phyloP scores from a whole-genome alignment of 2,888 invertebrate species.

The Malthinus flaveolus region DNA sequence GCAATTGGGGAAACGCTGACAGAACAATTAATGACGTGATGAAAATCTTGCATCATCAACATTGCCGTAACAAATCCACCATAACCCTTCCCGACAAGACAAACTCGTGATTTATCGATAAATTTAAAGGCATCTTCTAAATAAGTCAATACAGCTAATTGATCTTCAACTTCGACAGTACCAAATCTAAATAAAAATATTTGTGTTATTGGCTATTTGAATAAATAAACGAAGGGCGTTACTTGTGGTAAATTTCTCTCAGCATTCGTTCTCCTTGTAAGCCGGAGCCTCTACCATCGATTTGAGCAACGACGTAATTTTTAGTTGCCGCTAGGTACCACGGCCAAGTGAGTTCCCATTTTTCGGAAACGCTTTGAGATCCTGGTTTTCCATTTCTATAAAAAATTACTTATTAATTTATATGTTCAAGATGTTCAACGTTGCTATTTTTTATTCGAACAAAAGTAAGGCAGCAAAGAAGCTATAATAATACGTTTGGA shows the following conservation, averaged over 20 bases:
- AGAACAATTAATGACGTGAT: conserved; percentile 80
- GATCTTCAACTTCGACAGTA: conserved; percentile 66
- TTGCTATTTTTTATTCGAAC: not conserved
- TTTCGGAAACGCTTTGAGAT: conserved; percentile 80
- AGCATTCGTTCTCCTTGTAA: conserved; percentile 77
- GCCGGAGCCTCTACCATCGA: conserved; percentile 88
- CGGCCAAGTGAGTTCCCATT: conserved; percentile 80
- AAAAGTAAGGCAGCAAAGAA: conserved; percentile 1
- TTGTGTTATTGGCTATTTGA: not conserved
- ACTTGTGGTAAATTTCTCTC: conserved; percentile 72
- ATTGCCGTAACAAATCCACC: conserved; percentile 85
- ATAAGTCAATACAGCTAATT: conserved; percentile 65
- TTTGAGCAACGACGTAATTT: conserved; percentile 84
- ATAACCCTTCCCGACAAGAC: conserved; percentile 87
- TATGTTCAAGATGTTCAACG: too few relatives aligned
- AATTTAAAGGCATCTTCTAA: conserved; percentile 78
- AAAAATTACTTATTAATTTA: conserved; percentile 19
- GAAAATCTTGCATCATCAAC: conserved; percentile 75
- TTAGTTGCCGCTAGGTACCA: conserved; percentile 82
- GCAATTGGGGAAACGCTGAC: conserved; percentile 86
- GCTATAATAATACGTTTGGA: not conserved
- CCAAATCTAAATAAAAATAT: conserved; percentile 57
- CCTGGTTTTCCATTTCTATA: conserved; percentile 78
- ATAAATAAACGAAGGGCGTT: not conserved
- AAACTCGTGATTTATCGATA: conserved; percentile 79